These are phyloP conservation scores for Teinopalpus imperialis DNA, from an alignment of 2,888 invertebrate species.

Conservation along the genomic window DNA sequence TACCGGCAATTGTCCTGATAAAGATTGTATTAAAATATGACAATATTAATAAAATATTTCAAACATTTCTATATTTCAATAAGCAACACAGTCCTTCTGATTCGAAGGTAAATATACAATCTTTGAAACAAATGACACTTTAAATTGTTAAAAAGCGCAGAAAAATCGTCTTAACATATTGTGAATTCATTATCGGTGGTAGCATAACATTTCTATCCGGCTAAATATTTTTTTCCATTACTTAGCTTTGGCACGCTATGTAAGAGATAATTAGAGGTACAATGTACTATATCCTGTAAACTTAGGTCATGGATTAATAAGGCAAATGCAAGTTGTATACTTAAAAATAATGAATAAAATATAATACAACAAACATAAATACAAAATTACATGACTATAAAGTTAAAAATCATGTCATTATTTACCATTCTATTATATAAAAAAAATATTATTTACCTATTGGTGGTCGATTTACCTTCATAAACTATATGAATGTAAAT, in stretches of 20 bases:
- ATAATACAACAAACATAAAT: constrained; percentile 2
- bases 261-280: constrained; percentile 32
- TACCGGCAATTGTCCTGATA: too few species aligned
- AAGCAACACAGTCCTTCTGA: too few species aligned
- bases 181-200: constrained; percentile 39
- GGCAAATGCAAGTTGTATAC: constrained; percentile 28
- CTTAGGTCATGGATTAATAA: constrained; percentile 53
- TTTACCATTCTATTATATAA: too few species aligned
- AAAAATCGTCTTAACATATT: constrained; percentile 33
- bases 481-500: too few species aligned
- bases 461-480: too few species aligned
- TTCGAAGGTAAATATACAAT: too few species aligned
- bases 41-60: too few species aligned
- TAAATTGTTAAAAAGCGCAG: constrained; percentile 29
- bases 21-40: too few species aligned
- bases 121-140: constrained; percentile 35
- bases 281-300: constrained; percentile 27
- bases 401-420: too few species aligned
- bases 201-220: constrained; percentile 20
- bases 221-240: not conserved
- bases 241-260: constrained; percentile 56
- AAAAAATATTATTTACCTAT: too few species aligned
- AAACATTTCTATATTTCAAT: too few species aligned
- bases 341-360: constrained; percentile 8
- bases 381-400: too few species aligned